A percentile compares a stretch with the other conserved stretches of the same genome.
These are phyloP conservation scores for Sebastes matsubarae DNA, from an alignment of 2,797 vertebrate genomes.

Conservation along the genomic window DNA sequence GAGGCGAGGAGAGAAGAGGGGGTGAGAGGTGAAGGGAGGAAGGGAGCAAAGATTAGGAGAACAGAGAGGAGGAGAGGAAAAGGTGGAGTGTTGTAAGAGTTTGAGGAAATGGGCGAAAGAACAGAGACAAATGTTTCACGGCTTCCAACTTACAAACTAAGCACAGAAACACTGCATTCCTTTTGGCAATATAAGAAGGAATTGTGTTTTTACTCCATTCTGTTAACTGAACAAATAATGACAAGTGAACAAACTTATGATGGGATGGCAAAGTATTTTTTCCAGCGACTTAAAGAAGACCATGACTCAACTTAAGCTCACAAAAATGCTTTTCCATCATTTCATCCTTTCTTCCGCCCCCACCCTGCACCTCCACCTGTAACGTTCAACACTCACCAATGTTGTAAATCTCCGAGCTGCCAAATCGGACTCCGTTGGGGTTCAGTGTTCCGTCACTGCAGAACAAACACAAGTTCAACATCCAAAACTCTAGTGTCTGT, in stretches of 20 bases:
- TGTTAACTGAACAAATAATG: not conserved
- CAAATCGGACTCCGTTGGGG: slow-evolving; percentile 96
- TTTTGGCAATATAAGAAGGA: not conserved
- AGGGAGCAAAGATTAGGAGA: not conserved
- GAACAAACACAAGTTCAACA: slow-evolving; percentile 35
- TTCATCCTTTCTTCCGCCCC: not conserved
- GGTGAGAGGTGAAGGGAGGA: not conserved
- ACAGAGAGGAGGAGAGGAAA: not conserved
- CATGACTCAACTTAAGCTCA: not conserved
- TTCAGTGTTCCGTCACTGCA: slow-evolving; percentile 95
- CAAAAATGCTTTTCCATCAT: not conserved
- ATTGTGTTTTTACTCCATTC: not conserved
- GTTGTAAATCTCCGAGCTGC: slow-evolving; percentile 98
- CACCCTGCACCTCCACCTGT: not conserved
- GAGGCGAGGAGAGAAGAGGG: not conserved
- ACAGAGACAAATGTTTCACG: not conserved
- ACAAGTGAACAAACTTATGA: not conserved
- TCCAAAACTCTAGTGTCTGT: not conserved
- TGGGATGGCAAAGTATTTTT: not conserved
- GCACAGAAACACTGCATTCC: not conserved
- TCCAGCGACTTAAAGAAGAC: not conserved
- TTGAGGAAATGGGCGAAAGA: not conserved
- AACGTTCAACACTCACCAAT: slow-evolving; percentile 85
- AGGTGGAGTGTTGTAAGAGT: not conserved
- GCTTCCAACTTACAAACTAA: slow-evolving; percentile 12